Percentiles rank a stretch among this genome's conserved stretches.
Conservation (phyloP, 2,113 vertebrate genomes). For the Etheostoma cragini region DNA sequence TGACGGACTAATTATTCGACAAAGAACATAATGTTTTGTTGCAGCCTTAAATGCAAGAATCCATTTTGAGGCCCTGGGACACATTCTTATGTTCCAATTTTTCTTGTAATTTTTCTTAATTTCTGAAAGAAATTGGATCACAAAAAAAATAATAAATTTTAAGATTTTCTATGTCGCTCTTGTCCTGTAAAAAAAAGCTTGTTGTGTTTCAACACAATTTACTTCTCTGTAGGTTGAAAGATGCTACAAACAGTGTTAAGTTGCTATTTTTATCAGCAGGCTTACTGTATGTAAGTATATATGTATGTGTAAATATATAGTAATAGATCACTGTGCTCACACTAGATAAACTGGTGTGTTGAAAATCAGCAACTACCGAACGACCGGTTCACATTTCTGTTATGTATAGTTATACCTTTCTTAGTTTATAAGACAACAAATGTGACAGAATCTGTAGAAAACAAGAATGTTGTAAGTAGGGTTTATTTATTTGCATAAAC, state of each 20-base stretch:
- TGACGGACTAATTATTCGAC: too few species aligned
- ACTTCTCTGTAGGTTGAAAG: constrained; percentile 1
- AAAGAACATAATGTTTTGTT: background rate
- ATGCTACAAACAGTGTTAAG: background rate
- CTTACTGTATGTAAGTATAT: too few species aligned
- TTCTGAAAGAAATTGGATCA: too few species aligned
- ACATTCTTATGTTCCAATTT: too few species aligned
- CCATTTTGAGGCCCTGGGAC: background rate
- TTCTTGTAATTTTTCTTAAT: too few species aligned
- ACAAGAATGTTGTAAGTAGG: background rate
- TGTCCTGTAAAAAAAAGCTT: background rate
- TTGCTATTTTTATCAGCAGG: constrained; percentile 19
- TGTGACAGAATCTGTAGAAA: background rate
- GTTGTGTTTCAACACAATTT: background rate
- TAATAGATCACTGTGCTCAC: background rate
- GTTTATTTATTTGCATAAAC: background rate
- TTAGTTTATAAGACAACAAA: background rate
- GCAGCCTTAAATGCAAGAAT: background rate
- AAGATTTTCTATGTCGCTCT: background rate
- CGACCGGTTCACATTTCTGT: background rate
- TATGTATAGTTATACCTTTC: background rate
- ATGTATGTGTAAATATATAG: constrained; percentile 1
- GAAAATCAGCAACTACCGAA: background rate
- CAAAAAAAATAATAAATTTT: background rate
- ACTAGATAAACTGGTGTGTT: background rate